Evolutionary conservation across 2,797 vertebrate genomes (phyloP).

Genomic region (Acanthurus leucopareius): DNA sequence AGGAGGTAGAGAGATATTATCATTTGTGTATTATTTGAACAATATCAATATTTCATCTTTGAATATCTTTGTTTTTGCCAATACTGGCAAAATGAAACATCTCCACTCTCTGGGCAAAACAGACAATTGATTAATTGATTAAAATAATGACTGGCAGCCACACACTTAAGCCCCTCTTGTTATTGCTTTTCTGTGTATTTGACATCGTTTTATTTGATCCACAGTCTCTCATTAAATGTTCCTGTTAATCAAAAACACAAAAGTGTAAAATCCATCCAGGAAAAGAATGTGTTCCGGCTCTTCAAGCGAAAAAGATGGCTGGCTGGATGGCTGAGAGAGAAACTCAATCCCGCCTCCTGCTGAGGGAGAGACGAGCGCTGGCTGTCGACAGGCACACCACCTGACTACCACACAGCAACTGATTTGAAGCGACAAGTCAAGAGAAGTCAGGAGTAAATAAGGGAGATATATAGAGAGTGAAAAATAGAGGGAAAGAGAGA

Average conservation of each 20-base stretch:
- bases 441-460: constrained; percentile 81
- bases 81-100: too few relatives aligned
- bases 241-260: constrained; percentile 43
- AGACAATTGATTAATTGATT: constrained; percentile 3
- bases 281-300: constrained; percentile 50
- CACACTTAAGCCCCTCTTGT: background rate
- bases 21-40: too few relatives aligned
- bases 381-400: constrained; percentile 73
- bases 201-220: constrained; percentile 20
- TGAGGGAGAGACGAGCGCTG: constrained; percentile 73
- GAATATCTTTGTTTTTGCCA: too few relatives aligned
- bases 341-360: constrained; percentile 79
- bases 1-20: too few relatives aligned
- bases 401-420: constrained; percentile 73
- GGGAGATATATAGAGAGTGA: constrained; percentile 70
- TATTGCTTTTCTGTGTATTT: background rate
- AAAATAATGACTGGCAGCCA: background rate
- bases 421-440: constrained; percentile 83
- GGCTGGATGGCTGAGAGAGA: constrained; percentile 69
- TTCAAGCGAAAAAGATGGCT: constrained; percentile 60
- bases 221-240: constrained; percentile 13
- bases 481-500: constrained; percentile 58
- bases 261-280: constrained; percentile 35
- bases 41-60: too few relatives aligned
- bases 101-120: background rate